A percentile compares a stretch with the other conserved stretches of the same genome.
These are phyloP conservation scores for Oophaga sylvatica DNA, from an alignment of 2,797 vertebrate species.

Conservation along the genomic window DNA sequence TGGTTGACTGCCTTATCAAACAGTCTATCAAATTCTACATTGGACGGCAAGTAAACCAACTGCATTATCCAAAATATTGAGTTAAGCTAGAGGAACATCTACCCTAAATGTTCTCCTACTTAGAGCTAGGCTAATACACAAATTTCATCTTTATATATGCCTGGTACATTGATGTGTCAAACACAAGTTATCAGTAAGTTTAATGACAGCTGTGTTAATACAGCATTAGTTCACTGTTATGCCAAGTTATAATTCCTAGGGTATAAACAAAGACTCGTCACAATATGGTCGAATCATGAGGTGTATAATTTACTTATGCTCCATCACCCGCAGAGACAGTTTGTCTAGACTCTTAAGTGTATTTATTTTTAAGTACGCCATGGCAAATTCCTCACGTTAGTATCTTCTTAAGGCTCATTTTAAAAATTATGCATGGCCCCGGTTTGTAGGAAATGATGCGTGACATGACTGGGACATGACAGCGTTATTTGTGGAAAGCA, in stretches of 20 bases:
- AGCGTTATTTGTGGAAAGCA: constrained; percentile 45
- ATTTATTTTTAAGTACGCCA: constrained; percentile 62
- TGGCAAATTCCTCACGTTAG: constrained; percentile 61
- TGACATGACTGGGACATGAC: constrained; percentile 42
- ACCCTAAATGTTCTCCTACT: not conserved
- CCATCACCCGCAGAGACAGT: constrained; percentile 54
- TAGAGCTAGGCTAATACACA: not conserved
- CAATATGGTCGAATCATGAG: constrained; percentile 56
- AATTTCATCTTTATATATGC: not conserved
- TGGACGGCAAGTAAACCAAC: no score
- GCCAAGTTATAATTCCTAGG: constrained; percentile 48
- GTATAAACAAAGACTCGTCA: constrained; percentile 52
- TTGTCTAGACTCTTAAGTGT: constrained; percentile 62
- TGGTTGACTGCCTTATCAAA: no score
- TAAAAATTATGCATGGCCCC: constrained; percentile 55
- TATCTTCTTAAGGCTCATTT: constrained; percentile 56
- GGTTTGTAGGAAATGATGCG: constrained; percentile 39
- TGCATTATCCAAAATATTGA: not conserved
- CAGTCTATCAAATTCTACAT: no score
- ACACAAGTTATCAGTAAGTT: constrained; percentile 32
- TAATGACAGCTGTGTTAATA: constrained; percentile 57
- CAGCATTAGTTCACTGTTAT: constrained; percentile 29
- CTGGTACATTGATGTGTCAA: constrained; percentile 6
- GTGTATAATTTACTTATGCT: constrained; percentile 55
- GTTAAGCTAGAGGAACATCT: not conserved